These are phyloP conservation scores for Percina caprodes DNA, from an alignment of 2,113 vertebrate species.

Conservation along the genomic window DNA sequence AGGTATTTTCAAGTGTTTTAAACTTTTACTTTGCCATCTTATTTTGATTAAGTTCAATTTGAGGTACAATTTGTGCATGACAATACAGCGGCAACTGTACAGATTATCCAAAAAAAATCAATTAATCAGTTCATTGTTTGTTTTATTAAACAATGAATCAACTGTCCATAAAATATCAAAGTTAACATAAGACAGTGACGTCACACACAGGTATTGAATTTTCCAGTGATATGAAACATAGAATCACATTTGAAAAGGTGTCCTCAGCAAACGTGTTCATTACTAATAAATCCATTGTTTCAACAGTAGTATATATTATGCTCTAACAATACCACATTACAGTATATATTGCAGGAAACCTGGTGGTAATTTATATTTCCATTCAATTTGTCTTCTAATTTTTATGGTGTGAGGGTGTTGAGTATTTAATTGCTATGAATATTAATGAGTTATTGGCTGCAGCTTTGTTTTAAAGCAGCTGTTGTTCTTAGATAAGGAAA, in stretches of 20 bases:
- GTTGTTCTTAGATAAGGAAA: conserved; percentile 60
- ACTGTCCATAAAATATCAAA: neutral
- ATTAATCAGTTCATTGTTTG: neutral
- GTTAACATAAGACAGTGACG: neutral
- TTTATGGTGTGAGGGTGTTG: conserved; percentile 47
- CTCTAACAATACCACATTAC: neutral
- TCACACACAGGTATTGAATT: neutral
- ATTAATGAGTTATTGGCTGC: conserved; percentile 59
- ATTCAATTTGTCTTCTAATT: conserved; percentile 44
- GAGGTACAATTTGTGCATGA: neutral
- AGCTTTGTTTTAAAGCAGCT: conserved; percentile 64
- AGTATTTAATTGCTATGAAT: conserved; percentile 64
- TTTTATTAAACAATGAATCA: neutral
- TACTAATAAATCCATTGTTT: conserved; percentile 3
- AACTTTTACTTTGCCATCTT: neutral
- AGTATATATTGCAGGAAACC: neutral
- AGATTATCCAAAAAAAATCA: neutral
- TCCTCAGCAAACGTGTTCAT: neutral
- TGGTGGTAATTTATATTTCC: conserved; percentile 30
- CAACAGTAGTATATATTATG: neutral
- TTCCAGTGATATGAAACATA: neutral
- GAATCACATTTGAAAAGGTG: neutral
- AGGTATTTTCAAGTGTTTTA: conserved; percentile 21
- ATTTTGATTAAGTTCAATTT: neutral
- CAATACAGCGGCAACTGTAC: neutral